phyloP scores from a whole-genome alignment of 1,140 invertebrate species.

The Drosophila insularis region DNA sequence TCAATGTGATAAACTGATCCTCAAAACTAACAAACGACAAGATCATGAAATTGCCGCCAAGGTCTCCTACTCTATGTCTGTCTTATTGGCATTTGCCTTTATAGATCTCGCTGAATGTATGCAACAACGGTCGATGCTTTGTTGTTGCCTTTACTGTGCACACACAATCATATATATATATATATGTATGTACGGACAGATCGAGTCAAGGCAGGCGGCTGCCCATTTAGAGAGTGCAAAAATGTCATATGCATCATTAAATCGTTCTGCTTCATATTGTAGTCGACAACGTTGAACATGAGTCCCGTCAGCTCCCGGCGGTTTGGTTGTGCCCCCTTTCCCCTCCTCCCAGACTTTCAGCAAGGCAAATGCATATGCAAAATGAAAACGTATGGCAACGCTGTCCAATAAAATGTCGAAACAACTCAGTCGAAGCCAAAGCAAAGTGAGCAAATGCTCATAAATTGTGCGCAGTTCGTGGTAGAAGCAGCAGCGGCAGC shows the following conservation, averaged over 20 bases:
- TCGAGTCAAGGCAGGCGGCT: slow-evolving; percentile 49
- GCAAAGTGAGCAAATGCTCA: slow-evolving; percentile 61
- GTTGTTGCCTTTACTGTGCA: slow-evolving; percentile 33
- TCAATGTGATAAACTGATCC: background rate
- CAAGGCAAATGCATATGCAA: slow-evolving; percentile 20
- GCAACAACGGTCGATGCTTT: slow-evolving; percentile 1
- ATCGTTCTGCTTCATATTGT: slow-evolving; percentile 81
- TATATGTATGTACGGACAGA: slow-evolving; percentile 19
- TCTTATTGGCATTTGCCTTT: slow-evolving; percentile 7
- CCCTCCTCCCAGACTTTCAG: too few species aligned
- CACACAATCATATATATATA: slow-evolving; percentile 20
- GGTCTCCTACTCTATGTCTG: background rate
- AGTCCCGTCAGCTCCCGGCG: slow-evolving; percentile 33
- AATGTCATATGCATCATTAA: slow-evolving; percentile 82
- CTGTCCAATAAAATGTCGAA: slow-evolving; percentile 77
- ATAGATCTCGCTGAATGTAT: background rate
- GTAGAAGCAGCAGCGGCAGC: slow-evolving; percentile 7
- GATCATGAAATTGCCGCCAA: slow-evolving; percentile 9
- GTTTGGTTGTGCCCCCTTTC: background rate
- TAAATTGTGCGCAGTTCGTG: slow-evolving; percentile 51
- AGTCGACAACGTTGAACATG: slow-evolving; percentile 41
- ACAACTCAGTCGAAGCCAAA: slow-evolving; percentile 58
- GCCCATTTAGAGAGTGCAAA: slow-evolving; percentile 81
- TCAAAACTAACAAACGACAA: background rate
- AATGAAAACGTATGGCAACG: slow-evolving; percentile 70